Percentiles rank a stretch among this genome's conserved stretches.
Evolutionary conservation across 2,888 invertebrate genomes (phyloP).

Genomic region (Trachelus iudaicus): DNA sequence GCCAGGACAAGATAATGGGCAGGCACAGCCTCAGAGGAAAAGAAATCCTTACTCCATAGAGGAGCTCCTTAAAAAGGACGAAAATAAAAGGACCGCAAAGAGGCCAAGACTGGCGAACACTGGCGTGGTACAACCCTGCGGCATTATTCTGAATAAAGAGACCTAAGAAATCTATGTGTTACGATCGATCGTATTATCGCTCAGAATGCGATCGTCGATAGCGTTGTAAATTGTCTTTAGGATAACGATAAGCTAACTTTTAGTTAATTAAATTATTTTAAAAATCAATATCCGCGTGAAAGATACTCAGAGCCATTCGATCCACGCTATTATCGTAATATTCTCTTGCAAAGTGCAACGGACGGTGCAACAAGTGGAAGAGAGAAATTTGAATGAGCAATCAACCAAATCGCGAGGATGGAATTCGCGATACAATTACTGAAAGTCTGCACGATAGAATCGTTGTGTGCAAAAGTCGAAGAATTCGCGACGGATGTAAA

Average conservation of each 20-base stretch:
- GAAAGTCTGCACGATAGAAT: background rate
- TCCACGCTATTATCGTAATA: background rate
- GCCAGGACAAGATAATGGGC: slow-evolving; percentile 28
- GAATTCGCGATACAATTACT: background rate
- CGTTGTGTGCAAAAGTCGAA: background rate
- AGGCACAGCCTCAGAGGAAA: slow-evolving; percentile 66
- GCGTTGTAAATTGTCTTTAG: slow-evolving; percentile 35
- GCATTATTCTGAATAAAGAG: slow-evolving; percentile 70
- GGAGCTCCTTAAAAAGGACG: slow-evolving; percentile 84
- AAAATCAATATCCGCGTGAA: background rate
- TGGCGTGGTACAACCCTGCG: slow-evolving; percentile 71
- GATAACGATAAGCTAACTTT: slow-evolving; percentile 31
- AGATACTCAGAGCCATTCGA: background rate
- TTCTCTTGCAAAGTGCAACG: background rate
- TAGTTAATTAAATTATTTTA: slow-evolving; percentile 36
- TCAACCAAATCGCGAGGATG: background rate
- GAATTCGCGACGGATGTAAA: background rate
- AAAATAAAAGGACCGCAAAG: slow-evolving; percentile 68
- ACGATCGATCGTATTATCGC: background rate
- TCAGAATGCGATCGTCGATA: slow-evolving; percentile 10
- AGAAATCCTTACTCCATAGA: slow-evolving; percentile 90
- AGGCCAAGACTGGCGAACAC: slow-evolving; percentile 64
- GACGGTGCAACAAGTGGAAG: background rate
- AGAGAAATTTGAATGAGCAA: background rate
- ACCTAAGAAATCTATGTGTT: slow-evolving; percentile 30